Conservation (phyloP, 2,113 vertebrate species). For the Protobothrops mucrosquamatus region DNA sequence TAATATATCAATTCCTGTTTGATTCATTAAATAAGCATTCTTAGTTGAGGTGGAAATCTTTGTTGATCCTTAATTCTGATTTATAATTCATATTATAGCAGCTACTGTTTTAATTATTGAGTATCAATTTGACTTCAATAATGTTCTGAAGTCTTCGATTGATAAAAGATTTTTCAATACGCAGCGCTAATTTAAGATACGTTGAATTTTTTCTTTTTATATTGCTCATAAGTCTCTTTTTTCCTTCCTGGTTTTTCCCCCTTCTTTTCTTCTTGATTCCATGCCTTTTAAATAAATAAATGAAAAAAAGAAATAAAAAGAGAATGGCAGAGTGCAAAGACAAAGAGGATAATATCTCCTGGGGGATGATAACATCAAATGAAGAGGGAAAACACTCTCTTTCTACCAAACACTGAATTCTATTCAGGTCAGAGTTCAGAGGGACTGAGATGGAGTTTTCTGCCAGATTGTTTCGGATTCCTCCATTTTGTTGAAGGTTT, state of each 20-base stretch:
- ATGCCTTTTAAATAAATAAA: not conserved
- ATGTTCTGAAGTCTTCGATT: not conserved
- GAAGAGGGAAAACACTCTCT: not conserved
- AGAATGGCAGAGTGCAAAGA: not conserved
- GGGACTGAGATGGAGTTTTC: not conserved
- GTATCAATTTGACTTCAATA: not conserved
- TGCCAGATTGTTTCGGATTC: too few species aligned
- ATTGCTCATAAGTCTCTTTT: not conserved
- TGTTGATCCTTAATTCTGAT: not conserved
- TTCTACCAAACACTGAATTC: not conserved
- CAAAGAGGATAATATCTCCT: not conserved
- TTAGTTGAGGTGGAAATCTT: not conserved
- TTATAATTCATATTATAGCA: not conserved
- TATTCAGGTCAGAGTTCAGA: not conserved
- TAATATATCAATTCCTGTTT: not conserved
- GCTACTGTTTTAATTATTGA: not conserved
- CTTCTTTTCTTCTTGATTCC: not conserved
- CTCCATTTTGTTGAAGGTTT: not conserved
- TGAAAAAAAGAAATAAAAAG: not conserved
- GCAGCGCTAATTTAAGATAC: not conserved
- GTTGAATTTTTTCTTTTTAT: not conserved
- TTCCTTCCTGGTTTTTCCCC: not conserved
- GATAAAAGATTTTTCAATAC: not conserved
- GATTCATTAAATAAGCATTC: not conserved
- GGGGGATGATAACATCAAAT: not conserved